Evolutionary conservation across 2,797 vertebrate species (phyloP).

Genomic region (Chelidonichthys spinosus): DNA sequence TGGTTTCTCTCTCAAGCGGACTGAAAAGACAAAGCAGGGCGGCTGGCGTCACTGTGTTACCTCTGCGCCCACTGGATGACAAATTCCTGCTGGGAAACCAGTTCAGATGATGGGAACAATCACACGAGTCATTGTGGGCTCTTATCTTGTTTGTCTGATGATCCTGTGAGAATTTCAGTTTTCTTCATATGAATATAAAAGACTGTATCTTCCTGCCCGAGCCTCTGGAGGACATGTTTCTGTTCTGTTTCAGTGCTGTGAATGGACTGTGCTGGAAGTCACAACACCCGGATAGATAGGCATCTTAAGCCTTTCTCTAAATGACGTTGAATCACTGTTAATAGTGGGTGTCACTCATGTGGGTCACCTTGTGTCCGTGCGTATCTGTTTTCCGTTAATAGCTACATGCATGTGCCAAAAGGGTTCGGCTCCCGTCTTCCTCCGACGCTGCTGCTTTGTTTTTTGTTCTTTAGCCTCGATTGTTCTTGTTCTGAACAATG

Average conservation of each 20-base stretch:
- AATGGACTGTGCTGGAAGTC: slow-evolving; percentile 30
- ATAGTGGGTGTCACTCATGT: slow-evolving; percentile 21
- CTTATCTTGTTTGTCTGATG: slow-evolving; percentile 23
- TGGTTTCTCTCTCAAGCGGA: slow-evolving; percentile 56
- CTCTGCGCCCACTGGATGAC: slow-evolving; percentile 45
- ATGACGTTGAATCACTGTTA: slow-evolving; percentile 20
- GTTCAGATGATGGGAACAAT: slow-evolving; percentile 44
- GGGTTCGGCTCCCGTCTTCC: slow-evolving; percentile 52
- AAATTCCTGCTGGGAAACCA: slow-evolving; percentile 41
- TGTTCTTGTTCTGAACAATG: slow-evolving; percentile 46
- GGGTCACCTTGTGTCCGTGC: slow-evolving; percentile 21
- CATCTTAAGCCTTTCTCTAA: slow-evolving; percentile 56
- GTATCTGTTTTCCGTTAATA: slow-evolving; percentile 9
- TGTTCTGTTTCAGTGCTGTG: slow-evolving; percentile 40
- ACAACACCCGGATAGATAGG: slow-evolving; percentile 50
- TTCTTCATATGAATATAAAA: slow-evolving; percentile 29
- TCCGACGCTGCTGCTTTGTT: slow-evolving; percentile 36
- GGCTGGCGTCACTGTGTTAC: slow-evolving; percentile 46
- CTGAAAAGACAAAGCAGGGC: slow-evolving; percentile 56
- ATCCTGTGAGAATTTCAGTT: slow-evolving; percentile 40
- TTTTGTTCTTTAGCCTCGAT: slow-evolving; percentile 35
- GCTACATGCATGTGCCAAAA: slow-evolving; percentile 40
- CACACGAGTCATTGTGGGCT: slow-evolving; percentile 25
- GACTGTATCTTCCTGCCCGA: slow-evolving; percentile 31
- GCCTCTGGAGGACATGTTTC: slow-evolving; percentile 40